phyloP scores from a whole-genome alignment of 2,113 vertebrate species.

The Apus apus region DNA sequence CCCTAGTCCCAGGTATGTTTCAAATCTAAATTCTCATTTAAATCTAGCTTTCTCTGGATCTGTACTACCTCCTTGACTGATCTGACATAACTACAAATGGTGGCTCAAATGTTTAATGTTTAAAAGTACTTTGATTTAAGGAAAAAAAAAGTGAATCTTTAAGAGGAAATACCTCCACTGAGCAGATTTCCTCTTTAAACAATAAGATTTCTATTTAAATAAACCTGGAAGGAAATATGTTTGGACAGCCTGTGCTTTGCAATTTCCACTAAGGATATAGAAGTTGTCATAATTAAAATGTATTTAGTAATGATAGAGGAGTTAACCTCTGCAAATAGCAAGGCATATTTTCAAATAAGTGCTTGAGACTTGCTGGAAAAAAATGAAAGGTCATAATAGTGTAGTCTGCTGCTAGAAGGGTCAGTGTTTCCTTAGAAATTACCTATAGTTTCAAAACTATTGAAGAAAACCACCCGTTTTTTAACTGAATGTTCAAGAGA shows the following conservation, averaged over 20 bases:
- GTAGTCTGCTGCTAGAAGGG: neutral
- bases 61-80: neutral
- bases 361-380: neutral
- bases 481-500: neutral
- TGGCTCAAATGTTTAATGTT: neutral
- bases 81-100: neutral
- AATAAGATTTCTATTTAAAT: neutral
- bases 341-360: neutral
- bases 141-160: neutral
- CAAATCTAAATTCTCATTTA: neutral
- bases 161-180: neutral
- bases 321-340: neutral
- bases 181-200: slow-evolving; percentile 10
- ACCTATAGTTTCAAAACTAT: neutral
- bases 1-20: neutral
- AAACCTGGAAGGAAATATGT: neutral
- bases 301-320: neutral
- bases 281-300: neutral
- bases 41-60: neutral
- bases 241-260: neutral
- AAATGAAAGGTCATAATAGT: neutral
- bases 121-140: neutral
- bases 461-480: neutral
- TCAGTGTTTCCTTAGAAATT: neutral
- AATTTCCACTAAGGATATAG: neutral